Evolutionary conservation across 2,797 vertebrate genomes (phyloP).

Genomic region (Hozukius guyotensis): DNA sequence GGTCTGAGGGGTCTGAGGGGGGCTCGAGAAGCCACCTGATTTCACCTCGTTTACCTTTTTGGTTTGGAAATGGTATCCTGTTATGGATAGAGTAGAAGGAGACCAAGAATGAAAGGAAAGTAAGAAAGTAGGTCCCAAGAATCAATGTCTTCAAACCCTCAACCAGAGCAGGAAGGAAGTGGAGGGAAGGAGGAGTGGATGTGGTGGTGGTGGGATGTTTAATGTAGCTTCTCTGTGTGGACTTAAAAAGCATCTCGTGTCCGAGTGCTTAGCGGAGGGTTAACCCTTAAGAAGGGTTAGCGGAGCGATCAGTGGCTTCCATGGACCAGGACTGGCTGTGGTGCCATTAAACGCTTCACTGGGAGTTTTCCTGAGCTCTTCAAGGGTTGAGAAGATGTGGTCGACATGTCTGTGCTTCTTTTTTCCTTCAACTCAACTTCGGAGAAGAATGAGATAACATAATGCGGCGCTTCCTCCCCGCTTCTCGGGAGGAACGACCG

Average conservation of each 20-base stretch:
- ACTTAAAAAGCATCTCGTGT: conserved; percentile 64
- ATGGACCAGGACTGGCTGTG: conserved; percentile 68
- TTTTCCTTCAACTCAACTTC: conserved; percentile 74
- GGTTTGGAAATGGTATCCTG: conserved; percentile 69
- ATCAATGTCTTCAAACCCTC: conserved; percentile 82
- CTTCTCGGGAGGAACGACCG: conserved; percentile 48
- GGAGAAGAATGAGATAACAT: conserved; percentile 58
- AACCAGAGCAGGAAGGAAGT: conserved; percentile 47
- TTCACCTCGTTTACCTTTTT: conserved; percentile 80
- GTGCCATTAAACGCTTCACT: conserved; percentile 66
- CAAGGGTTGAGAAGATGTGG: conserved; percentile 74
- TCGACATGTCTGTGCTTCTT: conserved; percentile 78
- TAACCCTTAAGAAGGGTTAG: conserved; percentile 21
- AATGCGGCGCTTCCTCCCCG: conserved; percentile 54
- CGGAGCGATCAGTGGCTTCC: conserved; percentile 52
- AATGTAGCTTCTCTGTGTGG: conserved; percentile 75
- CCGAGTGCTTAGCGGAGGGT: conserved; percentile 51
- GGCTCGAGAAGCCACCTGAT: conserved; percentile 75
- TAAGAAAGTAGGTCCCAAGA: conserved; percentile 72
- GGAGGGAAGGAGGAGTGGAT: conserved; percentile 24
- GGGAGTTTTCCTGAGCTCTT: conserved; percentile 66
- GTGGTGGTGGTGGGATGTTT: conserved; percentile 38
- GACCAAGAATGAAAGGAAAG: conserved; percentile 52
- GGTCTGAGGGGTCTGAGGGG: conserved; percentile 88
- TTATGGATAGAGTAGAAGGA: conserved; percentile 55